phyloP scores from a whole-genome alignment of 2,888 invertebrate genomes.

The Platycheirus rosarum region DNA sequence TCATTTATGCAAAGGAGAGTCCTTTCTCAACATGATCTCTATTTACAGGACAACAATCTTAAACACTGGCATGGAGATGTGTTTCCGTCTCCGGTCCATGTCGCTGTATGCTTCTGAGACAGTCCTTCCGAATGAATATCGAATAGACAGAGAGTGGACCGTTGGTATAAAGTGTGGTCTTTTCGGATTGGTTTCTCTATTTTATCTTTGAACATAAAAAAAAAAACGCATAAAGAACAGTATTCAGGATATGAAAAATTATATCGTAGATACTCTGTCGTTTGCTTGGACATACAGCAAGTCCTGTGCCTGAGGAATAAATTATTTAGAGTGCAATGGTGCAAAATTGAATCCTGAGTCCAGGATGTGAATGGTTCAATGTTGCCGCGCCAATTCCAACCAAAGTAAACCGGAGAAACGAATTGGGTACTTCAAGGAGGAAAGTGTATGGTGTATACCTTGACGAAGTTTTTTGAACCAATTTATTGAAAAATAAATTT shows the following conservation, averaged over 20 bases:
- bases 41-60: slow-evolving; percentile 17
- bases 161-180: slow-evolving; percentile 13
- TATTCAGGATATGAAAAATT: slow-evolving; percentile 14
- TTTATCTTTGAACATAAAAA: slow-evolving; percentile 6
- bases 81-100: background rate
- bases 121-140: background rate
- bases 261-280: slow-evolving; percentile 30
- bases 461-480: slow-evolving; percentile 34
- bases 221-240: background rate
- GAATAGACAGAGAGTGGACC: background rate
- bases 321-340: slow-evolving; percentile 29
- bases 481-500: slow-evolving; percentile 50
- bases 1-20: slow-evolving; percentile 26
- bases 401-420: slow-evolving; percentile 12
- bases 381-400: background rate
- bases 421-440: background rate
- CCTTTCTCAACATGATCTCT: background rate
- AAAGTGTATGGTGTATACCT: background rate
- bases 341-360: slow-evolving; percentile 28
- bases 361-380: slow-evolving; percentile 14
- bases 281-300: background rate
- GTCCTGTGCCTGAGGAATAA: slow-evolving; percentile 1
- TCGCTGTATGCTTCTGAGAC: background rate
- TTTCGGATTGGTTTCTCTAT: slow-evolving; percentile 1
- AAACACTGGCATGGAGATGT: background rate